Base-by-base conservation (phyloP, 2,113 vertebrate species). In the Cromileptes altivelis region DNA sequence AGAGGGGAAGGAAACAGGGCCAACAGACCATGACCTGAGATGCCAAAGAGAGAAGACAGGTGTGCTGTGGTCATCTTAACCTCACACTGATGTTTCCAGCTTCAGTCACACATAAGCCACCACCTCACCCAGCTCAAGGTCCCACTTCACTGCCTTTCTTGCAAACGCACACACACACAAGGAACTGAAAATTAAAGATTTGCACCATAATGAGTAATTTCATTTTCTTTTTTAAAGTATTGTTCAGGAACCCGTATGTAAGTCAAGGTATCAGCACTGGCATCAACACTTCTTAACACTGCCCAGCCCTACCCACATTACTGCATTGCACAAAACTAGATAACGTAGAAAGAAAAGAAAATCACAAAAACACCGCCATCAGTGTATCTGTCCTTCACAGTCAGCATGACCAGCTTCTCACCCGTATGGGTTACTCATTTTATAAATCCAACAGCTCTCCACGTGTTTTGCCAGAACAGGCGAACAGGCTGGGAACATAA, bases 401-500 rank as follows among this genome's bases (percentile, higher is more conserved):
- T 18, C 17, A 10, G 19, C 19, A 10, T 15, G 21, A 49, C 30
- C 17, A 2, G 47, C 50, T 49, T 47, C 21, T 64, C 23, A 72
- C 56, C 40, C 21, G 18, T 49, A 25, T 25, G 40, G 18, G 4
- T 61, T 21, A 75, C 15, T 71, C 60, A 23, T 61, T 67, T 67
- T 40, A 67, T 2, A n/a, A 49, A 55, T 71, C 70, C 64, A 50
- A 12, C 52, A 64, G 53, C 18, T 63, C 55, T 79, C 63, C 23
- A 1, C 52, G 12, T 30, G 21, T 60, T 70, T 55, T 75, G 27
- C 68, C 27, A 63, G 65, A 85, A 52, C 65, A 86, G 27, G 40
- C 60, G 53, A 37, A 40, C 69, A 60, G 68, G 21, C 67, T 65
- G 81, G 83, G 79, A 81, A 77, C 70, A 82, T 53, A 67, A 62